Evolutionary conservation across 2,888 invertebrate species (phyloP), one percentile per base, ranked within the genome.

Genomic region (Limnephilus lunatus): DNA sequence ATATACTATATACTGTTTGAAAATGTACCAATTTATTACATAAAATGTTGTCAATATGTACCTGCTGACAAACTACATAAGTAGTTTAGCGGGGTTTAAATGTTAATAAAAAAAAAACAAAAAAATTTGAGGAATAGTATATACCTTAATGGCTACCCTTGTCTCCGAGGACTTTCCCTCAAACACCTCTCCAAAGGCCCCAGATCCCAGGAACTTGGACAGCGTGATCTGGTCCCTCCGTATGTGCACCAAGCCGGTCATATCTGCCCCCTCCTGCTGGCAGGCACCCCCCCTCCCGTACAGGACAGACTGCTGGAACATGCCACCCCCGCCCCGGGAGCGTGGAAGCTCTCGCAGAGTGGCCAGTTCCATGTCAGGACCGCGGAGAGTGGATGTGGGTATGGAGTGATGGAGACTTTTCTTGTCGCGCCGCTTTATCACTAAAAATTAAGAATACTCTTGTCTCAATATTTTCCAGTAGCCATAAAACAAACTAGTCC

Each of bases 171-270:
- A 98, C 93, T 98, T 96, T 0, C 99, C 99, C 96, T 99, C 99
- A 95, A 98, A 99, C 1, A 99, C 99, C 95, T 99, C 99, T 0
- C 99, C 99, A 94, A 99, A 99, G 0, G 99, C 99, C 0, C 99
- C 99, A 92, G 98, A 98, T 0, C 99, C 99, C 90, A 99, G 96
- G 95, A 99, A 98, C 94, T 98, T 98, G 25, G 97, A 97, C 48
- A 99, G 95, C 0, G 98, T 98, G 92, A 99, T 98, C 95, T 99
- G 98, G 94, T 98, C 98, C 93, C 98, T 97, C 81, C 97, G 97
- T 92, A 99, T 98, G 95, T 98, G 98, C 0, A 99, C 99, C 91
- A 99, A 95, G 89, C 97, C 96, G 3, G 98, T 97, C 93, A 98
- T 96, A 94, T 98, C 98, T n/a, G 98, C 96, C 81, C 96, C 96